Conservation (phyloP, 2,113 vertebrate genomes). For the Hydrochoerus hydrochaeris region DNA sequence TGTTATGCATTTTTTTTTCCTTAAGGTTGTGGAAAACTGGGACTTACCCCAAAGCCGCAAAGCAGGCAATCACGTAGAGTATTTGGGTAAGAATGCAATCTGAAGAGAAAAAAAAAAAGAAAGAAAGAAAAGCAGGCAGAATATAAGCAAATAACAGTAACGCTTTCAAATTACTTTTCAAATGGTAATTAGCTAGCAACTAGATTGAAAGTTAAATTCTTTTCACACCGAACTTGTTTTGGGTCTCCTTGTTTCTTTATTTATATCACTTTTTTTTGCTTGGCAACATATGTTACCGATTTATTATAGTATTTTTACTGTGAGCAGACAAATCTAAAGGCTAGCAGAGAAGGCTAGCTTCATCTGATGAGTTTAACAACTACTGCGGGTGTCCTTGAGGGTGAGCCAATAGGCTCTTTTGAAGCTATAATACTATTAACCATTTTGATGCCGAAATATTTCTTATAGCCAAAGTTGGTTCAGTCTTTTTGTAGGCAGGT, state of each 20-base stretch:
- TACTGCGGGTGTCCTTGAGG: constrained; percentile 88
- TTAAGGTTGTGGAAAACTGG: constrained; percentile 85
- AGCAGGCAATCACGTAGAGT: constrained; percentile 86
- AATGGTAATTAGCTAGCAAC: constrained; percentile 83
- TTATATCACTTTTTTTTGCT: constrained; percentile 87
- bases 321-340: constrained; percentile 87
- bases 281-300: constrained; percentile 87
- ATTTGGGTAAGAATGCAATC: constrained; percentile 88
- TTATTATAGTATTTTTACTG: constrained; percentile 88
- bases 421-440: constrained; percentile 87
- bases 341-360: constrained; percentile 87
- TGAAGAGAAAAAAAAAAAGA: constrained; percentile 80
- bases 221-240: constrained; percentile 86
- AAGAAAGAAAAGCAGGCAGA: constrained; percentile 78
- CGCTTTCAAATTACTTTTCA: constrained; percentile 84
- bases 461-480: constrained; percentile 68
- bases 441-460: constrained; percentile 85
- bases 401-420: constrained; percentile 87
- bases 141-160: constrained; percentile 83
- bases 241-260: constrained; percentile 84
- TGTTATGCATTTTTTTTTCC: constrained; percentile 81
- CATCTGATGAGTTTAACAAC: constrained; percentile 88
- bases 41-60: constrained; percentile 87
- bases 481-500: constrained; percentile 64
- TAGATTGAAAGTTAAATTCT: constrained; percentile 85